phyloP scores from a whole-genome alignment of 2,797 vertebrate species.

The Cygnus olor region DNA sequence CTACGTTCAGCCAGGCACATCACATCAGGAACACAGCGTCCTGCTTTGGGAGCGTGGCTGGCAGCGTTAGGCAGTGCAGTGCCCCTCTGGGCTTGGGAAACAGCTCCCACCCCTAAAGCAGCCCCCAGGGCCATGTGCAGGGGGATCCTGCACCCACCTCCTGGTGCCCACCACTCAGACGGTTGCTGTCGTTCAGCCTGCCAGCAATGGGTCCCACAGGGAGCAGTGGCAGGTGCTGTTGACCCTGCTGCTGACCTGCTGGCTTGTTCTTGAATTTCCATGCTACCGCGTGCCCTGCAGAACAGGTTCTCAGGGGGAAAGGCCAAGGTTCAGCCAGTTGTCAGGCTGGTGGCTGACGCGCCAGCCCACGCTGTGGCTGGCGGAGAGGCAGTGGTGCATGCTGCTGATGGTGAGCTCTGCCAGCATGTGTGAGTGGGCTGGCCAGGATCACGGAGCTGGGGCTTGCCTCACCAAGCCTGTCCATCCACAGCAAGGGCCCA shows the following conservation, averaged over 20 bases:
- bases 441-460: accelerated
- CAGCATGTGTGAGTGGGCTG: background rate
- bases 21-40: background rate
- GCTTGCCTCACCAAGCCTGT: background rate
- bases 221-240: background rate
- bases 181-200: background rate
- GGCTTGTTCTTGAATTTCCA: background rate
- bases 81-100: accelerated
- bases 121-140: accelerated
- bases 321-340: background rate
- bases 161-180: accelerated
- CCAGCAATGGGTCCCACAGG: accelerated
- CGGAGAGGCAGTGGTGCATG: background rate
- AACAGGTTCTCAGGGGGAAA: slow-evolving; percentile 35
- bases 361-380: accelerated
- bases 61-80: accelerated
- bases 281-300: background rate
- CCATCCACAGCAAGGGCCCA: background rate
- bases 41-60: background rate
- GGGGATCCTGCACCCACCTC: background rate
- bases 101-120: background rate
- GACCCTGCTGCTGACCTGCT: background rate
- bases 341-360: background rate
- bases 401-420: background rate
- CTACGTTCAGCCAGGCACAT: background rate